Percentiles rank a stretch among this genome's conserved stretches.
These are phyloP conservation scores for Sebastes itinus DNA, from an alignment of 2,797 vertebrate genomes.

Conservation along the genomic window DNA sequence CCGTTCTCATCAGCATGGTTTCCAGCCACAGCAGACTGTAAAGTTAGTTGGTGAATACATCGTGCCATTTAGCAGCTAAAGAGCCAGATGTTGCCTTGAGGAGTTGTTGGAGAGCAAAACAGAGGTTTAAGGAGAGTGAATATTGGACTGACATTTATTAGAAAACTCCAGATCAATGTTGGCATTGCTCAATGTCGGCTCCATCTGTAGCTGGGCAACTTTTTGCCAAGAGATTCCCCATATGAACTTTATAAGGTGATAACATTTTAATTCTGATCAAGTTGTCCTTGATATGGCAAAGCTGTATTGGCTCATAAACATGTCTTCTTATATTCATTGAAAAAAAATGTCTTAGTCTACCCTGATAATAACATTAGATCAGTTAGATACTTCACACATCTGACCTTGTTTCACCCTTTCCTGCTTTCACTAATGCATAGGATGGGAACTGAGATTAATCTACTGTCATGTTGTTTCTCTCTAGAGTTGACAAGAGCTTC, in stretches of 20 bases:
- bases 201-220: background rate
- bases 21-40: background rate
- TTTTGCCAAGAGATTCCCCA: background rate
- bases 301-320: background rate
- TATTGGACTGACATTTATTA: background rate
- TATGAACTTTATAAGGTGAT: background rate
- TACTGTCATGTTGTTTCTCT: conserved; percentile 40
- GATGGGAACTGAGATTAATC: conserved; percentile 2
- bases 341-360: no score
- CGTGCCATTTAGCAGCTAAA: background rate
- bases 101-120: no score
- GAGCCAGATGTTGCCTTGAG: no score
- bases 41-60: background rate
- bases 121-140: background rate
- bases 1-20: no score
- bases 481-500: conserved; percentile 79
- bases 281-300: background rate
- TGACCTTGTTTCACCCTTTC: background rate
- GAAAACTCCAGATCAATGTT: background rate
- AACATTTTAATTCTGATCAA: background rate
- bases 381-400: background rate
- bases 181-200: background rate
- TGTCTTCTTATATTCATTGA: no score
- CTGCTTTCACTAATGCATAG: background rate
- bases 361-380: accelerated